phyloP scores from a whole-genome alignment of 2,888 invertebrate species.

The Galeopsomyia nigrocyanea region DNA sequence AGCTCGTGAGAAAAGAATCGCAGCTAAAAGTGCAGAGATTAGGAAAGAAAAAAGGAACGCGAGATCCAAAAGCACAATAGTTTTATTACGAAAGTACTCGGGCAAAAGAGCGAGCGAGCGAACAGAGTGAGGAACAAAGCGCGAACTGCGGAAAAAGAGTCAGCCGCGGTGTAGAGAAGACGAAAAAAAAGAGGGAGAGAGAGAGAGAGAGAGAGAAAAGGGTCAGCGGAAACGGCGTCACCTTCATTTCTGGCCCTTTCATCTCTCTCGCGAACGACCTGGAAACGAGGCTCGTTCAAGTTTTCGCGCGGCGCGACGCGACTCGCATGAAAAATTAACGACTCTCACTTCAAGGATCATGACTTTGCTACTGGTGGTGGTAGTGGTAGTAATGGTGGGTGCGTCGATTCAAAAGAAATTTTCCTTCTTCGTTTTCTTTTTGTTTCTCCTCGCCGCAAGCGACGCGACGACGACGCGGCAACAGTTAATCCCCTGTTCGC shows the following conservation, averaged over 20 bases:
- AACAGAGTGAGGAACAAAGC: slow-evolving; percentile 42
- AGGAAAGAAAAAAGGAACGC: neutral
- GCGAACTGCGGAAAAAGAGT: slow-evolving; percentile 19
- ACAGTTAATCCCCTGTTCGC: slow-evolving; percentile 61
- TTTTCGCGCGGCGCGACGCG: slow-evolving; percentile 8
- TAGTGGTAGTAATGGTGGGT: no score
- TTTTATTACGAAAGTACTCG: slow-evolving; percentile 42
- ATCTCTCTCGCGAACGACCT: slow-evolving; percentile 31
- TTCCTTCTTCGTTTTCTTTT: neutral
- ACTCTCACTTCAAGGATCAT: slow-evolving; percentile 6
- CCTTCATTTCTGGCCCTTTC: slow-evolving; percentile 40
- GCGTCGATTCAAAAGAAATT: no score
- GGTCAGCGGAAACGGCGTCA: slow-evolving; percentile 39
- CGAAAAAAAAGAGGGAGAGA: slow-evolving; percentile 11
- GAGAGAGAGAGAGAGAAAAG: slow-evolving; percentile 28
- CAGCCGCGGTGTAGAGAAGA: slow-evolving; percentile 11
- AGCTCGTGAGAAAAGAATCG: neutral
- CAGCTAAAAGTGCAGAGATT: no score
- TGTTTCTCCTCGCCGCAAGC: slow-evolving; percentile 6
- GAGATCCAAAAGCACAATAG: slow-evolving; percentile 41
- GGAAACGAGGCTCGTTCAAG: no score
- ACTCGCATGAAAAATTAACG: slow-evolving; percentile 44
- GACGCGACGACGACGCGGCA: slow-evolving; percentile 44
- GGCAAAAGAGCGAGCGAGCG: slow-evolving; percentile 19
- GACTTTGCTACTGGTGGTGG: no score